Conservation (phyloP, 1,140 invertebrate species). For the Helicoverpa armigera region DNA sequence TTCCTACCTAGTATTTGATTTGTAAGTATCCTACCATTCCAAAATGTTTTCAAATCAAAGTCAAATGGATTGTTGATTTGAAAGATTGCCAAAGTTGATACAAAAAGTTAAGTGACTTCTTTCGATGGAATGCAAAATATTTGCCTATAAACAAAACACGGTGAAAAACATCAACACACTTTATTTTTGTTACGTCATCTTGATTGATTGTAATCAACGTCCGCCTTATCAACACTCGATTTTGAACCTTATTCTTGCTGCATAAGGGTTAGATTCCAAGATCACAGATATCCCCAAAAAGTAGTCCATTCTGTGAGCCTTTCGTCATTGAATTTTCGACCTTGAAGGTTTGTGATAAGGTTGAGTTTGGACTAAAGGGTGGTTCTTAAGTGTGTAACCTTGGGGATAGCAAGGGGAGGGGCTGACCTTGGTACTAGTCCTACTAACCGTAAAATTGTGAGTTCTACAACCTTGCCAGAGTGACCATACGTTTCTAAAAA, state of each 20-base stretch:
- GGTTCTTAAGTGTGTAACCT: constrained; percentile 32
- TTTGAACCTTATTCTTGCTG: neutral
- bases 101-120: neutral
- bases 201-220: constrained; percentile 44
- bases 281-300: neutral
- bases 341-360: neutral
- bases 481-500: constrained; percentile 40
- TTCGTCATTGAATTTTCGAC: constrained; percentile 11
- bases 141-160: constrained; percentile 17
- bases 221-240: neutral
- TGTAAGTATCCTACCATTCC: too few relatives aligned
- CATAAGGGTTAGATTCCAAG: neutral
- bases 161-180: constrained; percentile 44
- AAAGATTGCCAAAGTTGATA: too few relatives aligned
- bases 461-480: constrained; percentile 44
- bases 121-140: constrained; percentile 7
- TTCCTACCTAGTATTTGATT: too few relatives aligned
- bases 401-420: constrained; percentile 39
- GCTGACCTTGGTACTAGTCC: constrained; percentile 46
- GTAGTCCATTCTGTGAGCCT: neutral
- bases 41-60: neutral
- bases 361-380: neutral
- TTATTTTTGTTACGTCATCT: constrained; percentile 19
- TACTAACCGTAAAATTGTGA: constrained; percentile 52
- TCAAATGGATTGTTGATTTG: too few relatives aligned